Base-by-base conservation (phyloP, 2,888 invertebrate genomes). In the Acleris holmiana region DNA sequence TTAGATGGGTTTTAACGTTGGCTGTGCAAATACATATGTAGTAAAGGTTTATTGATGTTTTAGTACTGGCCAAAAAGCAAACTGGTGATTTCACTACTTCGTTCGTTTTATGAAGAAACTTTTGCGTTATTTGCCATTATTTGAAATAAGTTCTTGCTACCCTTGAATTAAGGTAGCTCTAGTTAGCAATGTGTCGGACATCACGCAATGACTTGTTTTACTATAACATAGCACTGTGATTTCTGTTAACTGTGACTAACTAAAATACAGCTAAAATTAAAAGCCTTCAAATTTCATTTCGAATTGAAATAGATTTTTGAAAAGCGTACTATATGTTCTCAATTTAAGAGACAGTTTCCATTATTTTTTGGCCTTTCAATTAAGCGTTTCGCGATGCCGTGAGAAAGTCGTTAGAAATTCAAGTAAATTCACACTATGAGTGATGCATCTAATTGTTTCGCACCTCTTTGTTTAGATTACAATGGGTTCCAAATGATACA, bases 31-130 rank as follows among this genome's bases (percentile, higher is more conserved):
- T 77, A n/a, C n/a, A n/a, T n/a, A 77, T 66, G 68, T 58, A 59
- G 69, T 56, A 70, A 65, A 71, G 76, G 73, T 72, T 72, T 74
- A 77, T 75, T 73, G 68, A 70, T 76, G 80, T 88, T 85, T 89
- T 89, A 89, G 84, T 88, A 73, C 66, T 66, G 29, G 70, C 65
- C 83, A 87, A 75, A 83, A 89, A 85, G 48, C 53, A 64, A 75
- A 77, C 66, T 69, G 57, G 41, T n/a, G 55, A 57, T 58, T 63
- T 61, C 66, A 50, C 68, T 65, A 68, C 61, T 55, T 40, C n/a
- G 61, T 61, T 48, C 23, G 63, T 41, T 17, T 61, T 29, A 46
- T 53, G 47, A 23, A 23, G 41, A 44, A 44, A 55, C 19, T 21
- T 7, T 44, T 44, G 17, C 44, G n/a, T 44, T 15, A 44, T 44